These are phyloP conservation scores for silkworm (Bombyx mori) DNA, from an alignment of 1,140 invertebrate species.

Conservation along the genomic window DNA sequence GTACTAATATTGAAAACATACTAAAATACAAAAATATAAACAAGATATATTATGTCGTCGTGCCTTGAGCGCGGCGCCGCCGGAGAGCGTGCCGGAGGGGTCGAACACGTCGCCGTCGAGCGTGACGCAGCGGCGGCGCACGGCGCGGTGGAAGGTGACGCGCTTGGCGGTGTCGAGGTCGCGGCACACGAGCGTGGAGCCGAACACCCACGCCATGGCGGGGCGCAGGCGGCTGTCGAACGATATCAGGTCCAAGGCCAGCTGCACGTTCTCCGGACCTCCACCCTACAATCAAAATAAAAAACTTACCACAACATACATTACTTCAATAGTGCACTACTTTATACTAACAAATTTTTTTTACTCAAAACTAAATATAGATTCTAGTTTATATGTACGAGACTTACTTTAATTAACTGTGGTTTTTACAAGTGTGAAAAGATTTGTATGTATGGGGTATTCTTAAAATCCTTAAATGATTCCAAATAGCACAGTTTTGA, in stretches of 20 bases:
- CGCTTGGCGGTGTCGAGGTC: conserved; percentile 85
- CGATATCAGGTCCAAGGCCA: conserved; percentile 86
- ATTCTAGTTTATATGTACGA: no score
- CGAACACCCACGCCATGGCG: conserved; percentile 94
- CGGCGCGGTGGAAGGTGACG: conserved; percentile 80
- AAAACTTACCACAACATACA: no score
- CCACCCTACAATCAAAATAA: conserved; percentile 31
- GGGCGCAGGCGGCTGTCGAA: conserved; percentile 79
- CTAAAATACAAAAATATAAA: no score
- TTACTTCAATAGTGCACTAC: no score
- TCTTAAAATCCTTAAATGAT: no score
- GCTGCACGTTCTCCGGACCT: conserved; percentile 85
- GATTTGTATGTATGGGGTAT: no score
- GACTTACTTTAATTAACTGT: no score
- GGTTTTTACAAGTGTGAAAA: no score
- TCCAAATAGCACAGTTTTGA: no score
- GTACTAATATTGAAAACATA: no score
- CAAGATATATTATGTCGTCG: conserved; percentile 7
- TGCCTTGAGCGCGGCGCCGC: conserved; percentile 73
- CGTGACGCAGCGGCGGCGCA: conserved; percentile 88
- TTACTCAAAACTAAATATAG: no score
- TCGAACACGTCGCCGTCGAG: conserved; percentile 94
- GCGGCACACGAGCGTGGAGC: conserved; percentile 86
- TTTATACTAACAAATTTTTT: no score
- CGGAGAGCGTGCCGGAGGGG: conserved; percentile 90